phyloP scores from a whole-genome alignment of 2,113 vertebrate species.

The Tympanuchus pallidicinctus region DNA sequence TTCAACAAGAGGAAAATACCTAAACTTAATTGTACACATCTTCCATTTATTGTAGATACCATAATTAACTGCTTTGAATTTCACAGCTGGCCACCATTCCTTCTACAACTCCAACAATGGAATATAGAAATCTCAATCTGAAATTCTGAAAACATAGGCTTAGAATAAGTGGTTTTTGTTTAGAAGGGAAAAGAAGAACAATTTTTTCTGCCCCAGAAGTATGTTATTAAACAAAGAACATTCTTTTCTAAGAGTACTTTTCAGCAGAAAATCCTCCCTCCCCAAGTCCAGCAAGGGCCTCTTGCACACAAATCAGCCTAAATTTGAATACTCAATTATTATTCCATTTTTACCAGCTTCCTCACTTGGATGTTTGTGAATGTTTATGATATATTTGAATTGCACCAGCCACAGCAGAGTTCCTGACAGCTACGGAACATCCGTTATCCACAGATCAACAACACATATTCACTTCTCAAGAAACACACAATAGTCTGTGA shows the following conservation, averaged over 20 bases:
- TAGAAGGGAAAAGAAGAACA: neutral
- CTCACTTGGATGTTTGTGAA: neutral
- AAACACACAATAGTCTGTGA: neutral
- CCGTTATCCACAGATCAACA: neutral
- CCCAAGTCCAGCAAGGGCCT: neutral
- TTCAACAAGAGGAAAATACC: neutral
- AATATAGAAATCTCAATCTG: neutral
- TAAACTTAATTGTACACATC: neutral
- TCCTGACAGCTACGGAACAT: neutral
- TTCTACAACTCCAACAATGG: neutral
- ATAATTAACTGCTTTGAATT: neutral
- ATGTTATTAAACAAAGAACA: neutral
- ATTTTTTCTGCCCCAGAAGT: neutral
- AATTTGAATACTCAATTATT: neutral
- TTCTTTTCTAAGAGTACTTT: neutral
- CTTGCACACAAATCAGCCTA: neutral
- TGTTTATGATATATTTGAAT: neutral
- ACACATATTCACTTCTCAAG: neutral
- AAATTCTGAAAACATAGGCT: neutral
- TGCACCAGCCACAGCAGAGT: neutral
- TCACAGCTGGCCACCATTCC: neutral
- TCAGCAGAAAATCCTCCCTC: neutral
- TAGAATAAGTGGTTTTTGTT: neutral
- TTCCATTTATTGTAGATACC: neutral
- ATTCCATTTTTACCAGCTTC: neutral